Base-by-base conservation (phyloP, 2,113 vertebrate species). In the Struthidea cinerea region DNA sequence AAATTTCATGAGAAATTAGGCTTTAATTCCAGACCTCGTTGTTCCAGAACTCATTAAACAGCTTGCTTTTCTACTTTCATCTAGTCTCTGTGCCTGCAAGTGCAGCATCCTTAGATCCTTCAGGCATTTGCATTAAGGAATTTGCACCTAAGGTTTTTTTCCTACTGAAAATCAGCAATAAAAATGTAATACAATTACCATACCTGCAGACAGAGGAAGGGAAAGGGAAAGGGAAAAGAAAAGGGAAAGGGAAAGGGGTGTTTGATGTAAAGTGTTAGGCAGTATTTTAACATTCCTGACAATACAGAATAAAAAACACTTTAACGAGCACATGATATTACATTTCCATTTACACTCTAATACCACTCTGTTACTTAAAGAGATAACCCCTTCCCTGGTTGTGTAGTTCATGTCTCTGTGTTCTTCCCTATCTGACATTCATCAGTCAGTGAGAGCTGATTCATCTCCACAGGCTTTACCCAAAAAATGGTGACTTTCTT, bases 401-500 rank as follows among this genome's bases (percentile, higher is more conserved):
- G 18, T 33, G 8, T 11, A 33, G 27, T 39, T 46, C 30, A 21
- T 49, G 5, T 32, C 27, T 60, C 13, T 41, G 14, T 24, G 5
- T 27, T 75, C 76, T 44, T 28, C 21, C 6, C 5, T 35, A 27
- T 56, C 14, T 67, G 50, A 17, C 28, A 32, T 30, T 47, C 21
- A 27, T 19, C 21, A 19, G 12, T 16, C 10, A 50, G 18, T n/a
- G 26, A 65, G 15, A 87, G 12, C 20, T 78, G 41, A 27, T 47
- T 50, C 18, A 44, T 10, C 13, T 17, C 19, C 9, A 7, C 5
- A 64, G 6, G 11, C 18, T 56, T 87, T 42, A 37, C 1, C 4
- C 5, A 5, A 18, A 49, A 53, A 28, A 32, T 21, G 1, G 13
- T 0, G 1, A 32, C 9, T 20, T 55, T 59, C 53, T 71, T 37